Conservation (phyloP, 2,113 vertebrate genomes). For the Neotoma lepida region DNA sequence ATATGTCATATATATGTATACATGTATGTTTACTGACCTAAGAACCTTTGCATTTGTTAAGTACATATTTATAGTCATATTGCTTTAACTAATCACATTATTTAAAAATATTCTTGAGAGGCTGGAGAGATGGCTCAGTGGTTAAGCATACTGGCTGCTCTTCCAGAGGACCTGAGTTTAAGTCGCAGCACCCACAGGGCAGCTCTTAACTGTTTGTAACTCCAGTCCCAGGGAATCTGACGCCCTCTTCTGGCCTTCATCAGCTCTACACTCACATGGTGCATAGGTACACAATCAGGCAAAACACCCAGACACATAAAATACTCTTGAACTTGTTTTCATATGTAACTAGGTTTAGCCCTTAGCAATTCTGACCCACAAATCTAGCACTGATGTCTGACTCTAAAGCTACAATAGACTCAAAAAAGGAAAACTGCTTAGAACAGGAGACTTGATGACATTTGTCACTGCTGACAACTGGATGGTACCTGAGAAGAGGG, state of each 20-base stretch:
- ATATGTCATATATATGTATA: too few relatives aligned
- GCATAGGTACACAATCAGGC: background rate
- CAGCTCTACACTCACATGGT: background rate
- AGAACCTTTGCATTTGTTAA: background rate
- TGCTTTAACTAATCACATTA: slow-evolving; percentile 40
- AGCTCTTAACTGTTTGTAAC: background rate
- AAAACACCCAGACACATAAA: background rate
- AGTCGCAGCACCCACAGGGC: background rate
- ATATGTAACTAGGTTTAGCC: background rate
- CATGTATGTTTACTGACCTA: background rate
- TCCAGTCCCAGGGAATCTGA: background rate
- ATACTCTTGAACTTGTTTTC: background rate
- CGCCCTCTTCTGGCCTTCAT: background rate
- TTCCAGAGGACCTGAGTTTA: background rate
- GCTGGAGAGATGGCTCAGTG: background rate
- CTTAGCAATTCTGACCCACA: background rate
- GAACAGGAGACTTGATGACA: background rate
- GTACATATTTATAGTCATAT: background rate
- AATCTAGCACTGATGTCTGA: background rate
- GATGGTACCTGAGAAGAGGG: slow-evolving; percentile 95
- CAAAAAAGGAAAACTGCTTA: background rate
- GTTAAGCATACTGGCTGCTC: background rate
- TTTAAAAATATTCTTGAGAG: background rate
- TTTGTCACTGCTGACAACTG: background rate
- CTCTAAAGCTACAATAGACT: background rate